Evolutionary conservation across 2,888 invertebrate genomes (phyloP).

Genomic region (Incurvaria masculella): DNA sequence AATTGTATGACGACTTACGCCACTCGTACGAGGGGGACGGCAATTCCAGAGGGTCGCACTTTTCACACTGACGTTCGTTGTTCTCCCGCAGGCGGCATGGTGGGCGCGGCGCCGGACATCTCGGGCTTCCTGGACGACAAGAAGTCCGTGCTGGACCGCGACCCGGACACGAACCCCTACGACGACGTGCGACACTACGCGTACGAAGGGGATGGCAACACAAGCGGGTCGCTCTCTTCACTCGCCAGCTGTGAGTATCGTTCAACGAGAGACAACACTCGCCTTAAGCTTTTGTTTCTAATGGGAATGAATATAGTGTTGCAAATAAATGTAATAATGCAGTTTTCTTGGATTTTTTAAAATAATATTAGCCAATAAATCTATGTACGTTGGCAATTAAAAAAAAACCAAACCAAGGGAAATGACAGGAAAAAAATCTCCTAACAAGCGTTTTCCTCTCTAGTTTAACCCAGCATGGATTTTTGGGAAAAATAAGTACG

Average conservation of each 20-base stretch:
- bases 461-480: too few species aligned
- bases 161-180: conserved; percentile 87
- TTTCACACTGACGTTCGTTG: not conserved
- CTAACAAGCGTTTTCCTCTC: too few species aligned
- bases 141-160: conserved; percentile 86
- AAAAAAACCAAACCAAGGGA: too few species aligned
- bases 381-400: too few species aligned
- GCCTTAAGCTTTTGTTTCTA: too few species aligned
- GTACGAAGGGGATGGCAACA: conserved; percentile 95
- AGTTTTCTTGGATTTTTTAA: too few species aligned
- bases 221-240: conserved; percentile 89
- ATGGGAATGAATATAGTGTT: not conserved
- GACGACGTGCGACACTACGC: conserved; percentile 98
- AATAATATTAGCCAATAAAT: too few species aligned
- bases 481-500: too few species aligned
- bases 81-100: conserved; percentile 29
- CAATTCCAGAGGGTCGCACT: not conserved
- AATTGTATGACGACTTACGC: not conserved
- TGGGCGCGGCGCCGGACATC: conserved; percentile 66
- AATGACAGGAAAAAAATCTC: too few species aligned
- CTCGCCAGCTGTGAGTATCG: conserved; percentile 76
- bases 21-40: not conserved
- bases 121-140: conserved; percentile 88
- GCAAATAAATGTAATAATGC: not conserved
- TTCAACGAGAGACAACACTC: too few species aligned